These are phyloP conservation scores for Cryptocheilus praepositus DNA, from an alignment of 2,888 invertebrate species.

Conservation along the genomic window DNA sequence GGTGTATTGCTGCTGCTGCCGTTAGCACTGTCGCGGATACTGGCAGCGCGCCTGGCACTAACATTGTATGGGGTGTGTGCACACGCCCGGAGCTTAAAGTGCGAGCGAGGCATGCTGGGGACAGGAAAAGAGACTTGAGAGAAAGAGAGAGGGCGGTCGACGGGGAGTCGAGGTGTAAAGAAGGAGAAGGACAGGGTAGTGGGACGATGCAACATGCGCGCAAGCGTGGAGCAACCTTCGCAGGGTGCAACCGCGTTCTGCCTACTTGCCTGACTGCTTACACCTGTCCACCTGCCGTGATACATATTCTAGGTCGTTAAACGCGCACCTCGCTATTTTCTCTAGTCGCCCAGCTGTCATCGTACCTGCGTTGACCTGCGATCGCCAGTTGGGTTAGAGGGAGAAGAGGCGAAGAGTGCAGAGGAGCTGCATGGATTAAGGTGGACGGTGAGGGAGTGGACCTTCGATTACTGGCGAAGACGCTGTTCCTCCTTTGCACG, in stretches of 20 bases:
- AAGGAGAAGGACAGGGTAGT: constrained; percentile 2
- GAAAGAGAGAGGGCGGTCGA: neutral
- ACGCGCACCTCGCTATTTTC: neutral
- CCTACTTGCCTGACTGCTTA: constrained; percentile 25
- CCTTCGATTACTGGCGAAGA: constrained; percentile 30
- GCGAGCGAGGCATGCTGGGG: neutral
- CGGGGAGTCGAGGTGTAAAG: neutral
- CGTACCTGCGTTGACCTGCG: constrained; percentile 5
- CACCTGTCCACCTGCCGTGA: constrained; percentile 5
- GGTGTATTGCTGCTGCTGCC: neutral
- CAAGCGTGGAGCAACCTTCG: constrained; percentile 25
- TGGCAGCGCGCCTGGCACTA: neutral
- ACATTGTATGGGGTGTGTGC: neutral
- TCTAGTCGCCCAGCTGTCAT: neutral
- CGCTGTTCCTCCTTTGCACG: constrained; percentile 15
- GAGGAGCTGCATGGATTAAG: constrained; percentile 4
- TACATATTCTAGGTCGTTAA: no score
- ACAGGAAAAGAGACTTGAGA: neutral
- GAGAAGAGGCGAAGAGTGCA: no score
- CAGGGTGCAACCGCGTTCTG: constrained; percentile 52
- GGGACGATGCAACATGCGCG: constrained; percentile 29
- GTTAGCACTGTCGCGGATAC: neutral
- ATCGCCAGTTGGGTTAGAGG: neutral
- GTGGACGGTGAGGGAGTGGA: no score
- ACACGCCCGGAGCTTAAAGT: neutral